Base-by-base conservation (phyloP, 1,140 invertebrate genomes). In the Goniozus legneri region DNA sequence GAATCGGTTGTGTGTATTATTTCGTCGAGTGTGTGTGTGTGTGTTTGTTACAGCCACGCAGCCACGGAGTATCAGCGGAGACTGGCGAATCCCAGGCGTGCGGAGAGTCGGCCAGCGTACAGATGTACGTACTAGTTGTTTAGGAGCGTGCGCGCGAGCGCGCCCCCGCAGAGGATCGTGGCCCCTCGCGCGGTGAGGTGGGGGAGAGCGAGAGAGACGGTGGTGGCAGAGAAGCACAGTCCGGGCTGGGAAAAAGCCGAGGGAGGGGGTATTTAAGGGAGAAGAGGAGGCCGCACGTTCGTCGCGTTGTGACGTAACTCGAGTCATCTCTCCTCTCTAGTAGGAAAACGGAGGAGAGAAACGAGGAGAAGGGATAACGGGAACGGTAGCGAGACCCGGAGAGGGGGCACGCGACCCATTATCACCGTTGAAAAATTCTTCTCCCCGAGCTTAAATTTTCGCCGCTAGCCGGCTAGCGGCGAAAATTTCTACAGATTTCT, bases 41-140 rank as follows among this genome's bases (percentile, higher is more conserved):
- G n/a, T n/a, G n/a, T n/a, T n/a, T n/a, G n/a, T n/a, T n/a, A n/a
- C n/a, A n/a, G n/a, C n/a, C 52, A 55, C 58, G 46, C 57, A 58
- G 55, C 52, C n/a, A 56, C 60, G 54, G 55, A 58, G 58, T 62
- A 58, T 58, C 62, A 62, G 57, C 52, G 55, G 58, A 58, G 58
- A 64, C 62, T 64, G 62, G 50, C 47, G 50, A 47, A 44, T 58
- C 50, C 49, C 58, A n/a, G 45, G 45, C 16, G 13, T 3, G 20
- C 24, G 18, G 20, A 20, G 18, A 24, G n/a, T n/a, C 20, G 18
- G 15, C 38, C 3, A 37, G 15, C 22, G 8, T 3, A 16, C 15
- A 14, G 8, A n/a, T n/a, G n/a, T n/a, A n/a, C n/a, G n/a, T n/a
- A n/a, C n/a, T n/a, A n/a, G n/a, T n/a, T n/a, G n/a, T n/a, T n/a